phyloP scores from a whole-genome alignment of 2,888 invertebrate genomes.

The Pyrrhia umbra region DNA sequence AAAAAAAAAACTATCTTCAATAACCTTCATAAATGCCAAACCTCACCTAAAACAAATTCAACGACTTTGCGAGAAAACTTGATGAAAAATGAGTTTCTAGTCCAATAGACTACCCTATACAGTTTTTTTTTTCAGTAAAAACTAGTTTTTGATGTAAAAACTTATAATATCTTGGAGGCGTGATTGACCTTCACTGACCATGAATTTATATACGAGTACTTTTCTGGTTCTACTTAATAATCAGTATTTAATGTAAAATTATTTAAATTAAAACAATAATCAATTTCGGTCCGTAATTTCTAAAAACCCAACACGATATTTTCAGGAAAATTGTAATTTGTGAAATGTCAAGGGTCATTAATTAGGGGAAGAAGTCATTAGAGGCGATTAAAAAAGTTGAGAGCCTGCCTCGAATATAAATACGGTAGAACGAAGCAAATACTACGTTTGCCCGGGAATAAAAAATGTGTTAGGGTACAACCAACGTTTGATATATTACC shows the following conservation, averaged over 20 bases:
- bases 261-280: slow-evolving; percentile 18
- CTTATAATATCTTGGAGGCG: slow-evolving; percentile 1
- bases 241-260: background rate
- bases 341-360: slow-evolving; percentile 82
- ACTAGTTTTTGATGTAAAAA: no score
- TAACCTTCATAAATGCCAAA: no score
- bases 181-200: slow-evolving; percentile 48
- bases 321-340: slow-evolving; percentile 76
- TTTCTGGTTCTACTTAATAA: background rate
- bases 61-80: no score
- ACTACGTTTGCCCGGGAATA: slow-evolving; percentile 41
- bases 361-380: slow-evolving; percentile 85
- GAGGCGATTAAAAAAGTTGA: slow-evolving; percentile 82
- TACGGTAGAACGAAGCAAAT: slow-evolving; percentile 67
- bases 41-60: no score
- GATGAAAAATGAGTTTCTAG: no score
- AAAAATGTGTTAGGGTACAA: slow-evolving; percentile 27
- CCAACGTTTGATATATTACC: slow-evolving; percentile 34
- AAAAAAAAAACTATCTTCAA: no score
- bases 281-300: slow-evolving; percentile 37
- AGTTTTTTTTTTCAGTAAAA: no score
- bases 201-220: slow-evolving; percentile 26
- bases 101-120: no score
- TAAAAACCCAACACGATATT: slow-evolving; percentile 70
- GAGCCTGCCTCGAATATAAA: slow-evolving; percentile 78